Percentiles rank a stretch among this genome's conserved stretches.
Conservation (phyloP, 2,797 vertebrate genomes). For the Rhinogobio ventralis region DNA sequence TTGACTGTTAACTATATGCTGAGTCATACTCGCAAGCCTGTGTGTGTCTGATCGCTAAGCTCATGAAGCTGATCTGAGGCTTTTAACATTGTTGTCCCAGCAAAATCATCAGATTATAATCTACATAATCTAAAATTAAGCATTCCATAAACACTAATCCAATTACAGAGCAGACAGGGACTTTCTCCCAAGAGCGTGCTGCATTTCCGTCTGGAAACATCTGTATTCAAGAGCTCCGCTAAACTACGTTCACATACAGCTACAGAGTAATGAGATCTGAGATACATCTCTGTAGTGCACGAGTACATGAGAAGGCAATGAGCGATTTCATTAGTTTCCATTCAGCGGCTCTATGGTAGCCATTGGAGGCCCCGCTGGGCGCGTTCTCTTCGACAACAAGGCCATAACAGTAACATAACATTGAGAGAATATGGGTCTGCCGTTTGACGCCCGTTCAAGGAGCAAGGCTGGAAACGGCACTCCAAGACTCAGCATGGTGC, state of each 20-base stretch:
- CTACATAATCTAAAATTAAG: constrained; percentile 76
- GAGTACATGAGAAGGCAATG: constrained; percentile 31
- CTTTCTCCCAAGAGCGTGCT: constrained; percentile 21
- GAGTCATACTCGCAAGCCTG: constrained; percentile 1
- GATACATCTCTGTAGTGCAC: constrained; percentile 21
- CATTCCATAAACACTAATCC: constrained; percentile 72
- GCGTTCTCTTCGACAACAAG: constrained; percentile 19
- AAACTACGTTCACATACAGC: constrained; percentile 15
- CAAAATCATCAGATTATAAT: constrained; percentile 68
- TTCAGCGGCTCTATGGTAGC: constrained; percentile 46
- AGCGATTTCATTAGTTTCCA: constrained; percentile 55
- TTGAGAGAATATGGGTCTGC: constrained; percentile 19
- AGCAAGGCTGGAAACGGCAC: constrained; percentile 23
- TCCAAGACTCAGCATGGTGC: constrained; percentile 32
- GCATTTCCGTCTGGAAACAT: neutral
- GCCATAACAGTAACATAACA: constrained; percentile 38
- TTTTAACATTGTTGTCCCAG: constrained; percentile 69
- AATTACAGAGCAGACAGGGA: constrained; percentile 63
- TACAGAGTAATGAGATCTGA: constrained; percentile 25
- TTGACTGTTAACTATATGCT: constrained; percentile 14
- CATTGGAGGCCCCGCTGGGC: constrained; percentile 31
- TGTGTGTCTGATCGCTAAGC: neutral
- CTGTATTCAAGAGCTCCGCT: neutral
- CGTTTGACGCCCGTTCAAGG: constrained; percentile 18
- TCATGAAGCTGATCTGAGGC: constrained; percentile 61